Conservation (phyloP, 2,113 vertebrate species). For the Protobothrops flavoviridis region DNA sequence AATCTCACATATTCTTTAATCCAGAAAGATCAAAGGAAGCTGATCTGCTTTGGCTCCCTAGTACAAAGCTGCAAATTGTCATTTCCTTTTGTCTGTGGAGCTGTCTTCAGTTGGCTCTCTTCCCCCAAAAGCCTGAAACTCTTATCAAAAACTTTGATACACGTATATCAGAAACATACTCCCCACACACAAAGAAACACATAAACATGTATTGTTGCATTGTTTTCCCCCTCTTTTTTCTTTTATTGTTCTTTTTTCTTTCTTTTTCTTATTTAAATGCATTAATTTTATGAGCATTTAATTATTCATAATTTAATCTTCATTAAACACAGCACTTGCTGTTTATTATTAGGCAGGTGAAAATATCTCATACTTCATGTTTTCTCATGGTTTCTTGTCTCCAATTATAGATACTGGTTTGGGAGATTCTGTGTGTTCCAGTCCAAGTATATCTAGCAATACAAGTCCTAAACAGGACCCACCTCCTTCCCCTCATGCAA, state of each 20-base stretch:
- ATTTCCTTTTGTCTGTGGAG: too few species aligned
- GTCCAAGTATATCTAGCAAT: conserved; percentile 92
- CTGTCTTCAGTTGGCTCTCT: too few species aligned
- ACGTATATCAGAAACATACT: not conserved
- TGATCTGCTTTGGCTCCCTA: too few species aligned
- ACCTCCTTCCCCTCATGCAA: conserved; percentile 94
- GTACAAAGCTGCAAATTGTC: too few species aligned
- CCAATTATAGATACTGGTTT: conserved; percentile 82
- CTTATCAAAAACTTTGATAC: not conserved
- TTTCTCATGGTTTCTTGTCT: conserved; percentile 28
- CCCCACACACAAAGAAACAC: not conserved
- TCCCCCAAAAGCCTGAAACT: not conserved
- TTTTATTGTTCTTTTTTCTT: not conserved
- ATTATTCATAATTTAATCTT: not conserved
- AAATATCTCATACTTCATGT: not conserved
- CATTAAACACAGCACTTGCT: not conserved
- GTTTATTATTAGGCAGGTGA: not conserved
- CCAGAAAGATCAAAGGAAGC: too few species aligned
- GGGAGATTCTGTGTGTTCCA: conserved; percentile 92
- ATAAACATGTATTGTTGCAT: not conserved
- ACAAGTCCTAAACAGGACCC: conserved; percentile 96
- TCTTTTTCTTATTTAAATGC: not conserved
- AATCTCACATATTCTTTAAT: too few species aligned
- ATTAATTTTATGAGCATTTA: not conserved
- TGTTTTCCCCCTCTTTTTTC: not conserved